Percentiles rank a stretch among this genome's conserved stretches.
Conservation (phyloP, 2,113 vertebrate species). For the Saccopteryx leptura region DNA sequence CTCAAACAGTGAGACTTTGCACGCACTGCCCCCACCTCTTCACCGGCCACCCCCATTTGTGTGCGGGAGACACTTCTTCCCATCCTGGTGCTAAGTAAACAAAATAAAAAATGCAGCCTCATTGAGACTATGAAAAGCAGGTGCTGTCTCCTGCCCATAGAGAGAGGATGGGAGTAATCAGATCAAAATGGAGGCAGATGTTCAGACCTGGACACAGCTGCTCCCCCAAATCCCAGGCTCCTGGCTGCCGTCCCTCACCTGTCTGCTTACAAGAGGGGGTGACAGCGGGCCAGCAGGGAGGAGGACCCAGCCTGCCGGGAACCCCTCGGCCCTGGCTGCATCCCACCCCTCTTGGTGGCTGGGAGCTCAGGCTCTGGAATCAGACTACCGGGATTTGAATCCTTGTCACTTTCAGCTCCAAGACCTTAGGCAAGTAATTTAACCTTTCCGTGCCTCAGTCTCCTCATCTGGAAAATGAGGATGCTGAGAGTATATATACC, state of each 20-base stretch:
- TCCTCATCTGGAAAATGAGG: neutral
- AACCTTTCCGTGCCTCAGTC: neutral
- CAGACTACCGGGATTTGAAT: neutral
- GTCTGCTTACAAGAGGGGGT: neutral
- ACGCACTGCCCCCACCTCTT: neutral
- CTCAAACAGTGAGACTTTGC: neutral
- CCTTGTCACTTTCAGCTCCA: neutral
- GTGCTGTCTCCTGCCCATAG: slow-evolving; percentile 8
- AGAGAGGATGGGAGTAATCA: slow-evolving; percentile 41
- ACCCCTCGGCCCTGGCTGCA: neutral
- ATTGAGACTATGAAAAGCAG: slow-evolving; percentile 48
- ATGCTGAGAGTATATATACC: neutral
- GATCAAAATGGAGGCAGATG: slow-evolving; percentile 69
- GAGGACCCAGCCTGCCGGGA: neutral
- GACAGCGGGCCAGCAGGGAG: neutral
- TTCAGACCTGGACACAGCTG: slow-evolving; percentile 48
- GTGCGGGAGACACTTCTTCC: neutral
- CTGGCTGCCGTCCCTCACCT: neutral
- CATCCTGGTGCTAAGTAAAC: slow-evolving; percentile 43
- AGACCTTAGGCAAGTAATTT: neutral
- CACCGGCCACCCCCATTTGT: neutral
- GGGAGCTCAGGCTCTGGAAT: neutral
- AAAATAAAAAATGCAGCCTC: slow-evolving; percentile 32
- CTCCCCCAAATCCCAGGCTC: neutral
- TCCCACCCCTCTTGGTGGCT: neutral